These are phyloP conservation scores for Taphrorychus bicolor DNA, from an alignment of 2,888 invertebrate genomes.

Conservation along the genomic window DNA sequence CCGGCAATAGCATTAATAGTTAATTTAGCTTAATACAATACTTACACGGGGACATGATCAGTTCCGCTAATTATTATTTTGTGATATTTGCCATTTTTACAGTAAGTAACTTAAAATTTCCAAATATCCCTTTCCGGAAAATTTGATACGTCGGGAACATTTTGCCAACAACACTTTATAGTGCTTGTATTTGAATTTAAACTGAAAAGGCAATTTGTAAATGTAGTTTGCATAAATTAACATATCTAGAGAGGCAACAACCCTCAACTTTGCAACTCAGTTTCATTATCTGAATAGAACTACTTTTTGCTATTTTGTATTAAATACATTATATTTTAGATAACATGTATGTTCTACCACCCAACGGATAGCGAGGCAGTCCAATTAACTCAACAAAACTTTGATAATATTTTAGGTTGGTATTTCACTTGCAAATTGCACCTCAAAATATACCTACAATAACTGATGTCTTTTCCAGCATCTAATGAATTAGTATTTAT, in stretches of 20 bases:
- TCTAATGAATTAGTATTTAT: slow-evolving; percentile 96
- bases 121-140: not conserved
- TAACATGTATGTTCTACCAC: slow-evolving; percentile 69
- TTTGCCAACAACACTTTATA: not conserved
- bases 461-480: slow-evolving; percentile 68
- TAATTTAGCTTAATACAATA: not conserved
- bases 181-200: not conserved
- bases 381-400: slow-evolving; percentile 79
- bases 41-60: not conserved
- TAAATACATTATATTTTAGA: slow-evolving; percentile 55
- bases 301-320: not conserved
- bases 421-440: slow-evolving; percentile 9
- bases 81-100: not conserved
- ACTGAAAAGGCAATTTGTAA: too few species aligned
- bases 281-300: not conserved
- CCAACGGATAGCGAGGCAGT: slow-evolving; percentile 84
- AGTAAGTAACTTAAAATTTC: not conserved
- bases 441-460: not conserved
- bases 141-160: not conserved
- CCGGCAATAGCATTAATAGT: not conserved
- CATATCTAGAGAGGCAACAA: not conserved
- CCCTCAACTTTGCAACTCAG: not conserved
- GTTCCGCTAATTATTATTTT: not conserved
- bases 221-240: too few species aligned
- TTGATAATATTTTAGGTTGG: slow-evolving; percentile 86